Conservation (phyloP, 2,888 invertebrate species). For the Oxyscelio sp. region DNA sequence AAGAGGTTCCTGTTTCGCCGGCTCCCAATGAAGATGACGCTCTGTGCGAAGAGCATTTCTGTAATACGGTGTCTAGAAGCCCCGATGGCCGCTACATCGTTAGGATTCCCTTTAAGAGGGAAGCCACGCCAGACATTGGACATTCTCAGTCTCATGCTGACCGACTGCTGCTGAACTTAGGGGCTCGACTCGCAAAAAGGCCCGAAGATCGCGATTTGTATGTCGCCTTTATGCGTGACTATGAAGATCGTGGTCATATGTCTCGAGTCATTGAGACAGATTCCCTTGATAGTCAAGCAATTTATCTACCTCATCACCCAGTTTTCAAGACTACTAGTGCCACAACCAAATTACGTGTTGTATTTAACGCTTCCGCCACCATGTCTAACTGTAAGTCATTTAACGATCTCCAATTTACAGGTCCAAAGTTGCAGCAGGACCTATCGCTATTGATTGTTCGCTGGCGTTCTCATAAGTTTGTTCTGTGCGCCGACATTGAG, state of each 20-base stretch:
- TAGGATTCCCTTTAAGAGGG: too few species aligned
- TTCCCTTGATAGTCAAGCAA: background rate
- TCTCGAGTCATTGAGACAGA: background rate
- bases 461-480: background rate
- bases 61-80: too few species aligned
- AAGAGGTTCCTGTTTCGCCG: too few species aligned
- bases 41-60: too few species aligned
- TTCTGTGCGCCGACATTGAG: background rate
- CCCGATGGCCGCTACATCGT: too few species aligned
- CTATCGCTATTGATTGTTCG: background rate
- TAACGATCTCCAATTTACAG: background rate
- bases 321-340: background rate
- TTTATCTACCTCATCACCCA: slow-evolving; percentile 10
- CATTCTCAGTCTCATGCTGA: too few species aligned
- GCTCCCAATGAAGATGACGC: too few species aligned
- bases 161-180: too few species aligned
- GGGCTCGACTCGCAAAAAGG: too few species aligned
- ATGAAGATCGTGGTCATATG: slow-evolving; percentile 19
- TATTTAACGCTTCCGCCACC: background rate
- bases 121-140: too few species aligned
- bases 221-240: slow-evolving; percentile 18
- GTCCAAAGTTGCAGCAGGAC: slow-evolving; percentile 6
- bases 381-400: background rate
- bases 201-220: too few species aligned
- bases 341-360: too few species aligned